phyloP scores from a whole-genome alignment of 1,140 invertebrate genomes.

The Conus betulinus region DNA sequence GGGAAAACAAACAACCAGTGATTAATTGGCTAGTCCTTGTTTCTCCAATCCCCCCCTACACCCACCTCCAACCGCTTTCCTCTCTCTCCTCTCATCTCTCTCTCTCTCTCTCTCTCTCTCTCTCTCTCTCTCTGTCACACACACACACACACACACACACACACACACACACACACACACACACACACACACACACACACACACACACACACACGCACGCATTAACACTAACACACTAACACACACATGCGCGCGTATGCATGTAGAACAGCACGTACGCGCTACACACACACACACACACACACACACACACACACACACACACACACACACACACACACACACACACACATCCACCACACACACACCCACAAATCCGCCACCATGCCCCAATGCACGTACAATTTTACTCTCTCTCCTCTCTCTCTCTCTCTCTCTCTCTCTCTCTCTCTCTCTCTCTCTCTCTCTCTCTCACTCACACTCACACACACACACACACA shows the following conservation, averaged over 20 bases:
- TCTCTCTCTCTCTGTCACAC: background rate
- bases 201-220: background rate
- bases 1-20: too few species aligned
- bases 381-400: too few species aligned
- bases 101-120: background rate
- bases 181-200: background rate
- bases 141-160: background rate
- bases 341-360: too few species aligned
- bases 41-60: too few species aligned
- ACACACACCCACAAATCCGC: too few species aligned
- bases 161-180: background rate
- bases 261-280: too few species aligned
- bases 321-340: too few species aligned
- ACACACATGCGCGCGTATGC: too few species aligned
- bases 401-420: background rate
- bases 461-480: background rate
- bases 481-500: background rate
- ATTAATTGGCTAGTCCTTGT: too few species aligned
- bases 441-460: background rate
- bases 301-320: too few species aligned
- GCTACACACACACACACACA: too few species aligned
- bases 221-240: background rate
- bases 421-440: background rate
- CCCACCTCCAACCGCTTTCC: background rate
- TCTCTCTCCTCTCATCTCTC: background rate